Evolutionary conservation across 2,797 vertebrate genomes (phyloP), one percentile per base, ranked within the genome.

Genomic region (Falco novaeseelandiae): DNA sequence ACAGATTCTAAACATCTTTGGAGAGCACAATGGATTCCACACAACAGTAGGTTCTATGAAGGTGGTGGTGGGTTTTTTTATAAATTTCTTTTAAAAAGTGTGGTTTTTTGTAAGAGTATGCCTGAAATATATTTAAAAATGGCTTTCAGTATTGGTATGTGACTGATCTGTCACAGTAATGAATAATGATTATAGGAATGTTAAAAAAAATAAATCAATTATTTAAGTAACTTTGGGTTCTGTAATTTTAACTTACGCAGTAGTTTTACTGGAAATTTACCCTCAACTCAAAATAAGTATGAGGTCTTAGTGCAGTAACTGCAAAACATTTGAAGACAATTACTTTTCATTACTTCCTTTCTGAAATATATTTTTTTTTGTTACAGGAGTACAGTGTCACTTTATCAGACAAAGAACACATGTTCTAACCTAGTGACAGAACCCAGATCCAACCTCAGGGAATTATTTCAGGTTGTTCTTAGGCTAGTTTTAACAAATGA

Each of bases 1-100:
- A 97, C 73, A 95, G 80, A 94, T 96, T 96, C 87, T 61, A 46
- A 83, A 78, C 89, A 91, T 91, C 90, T 74, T 96, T 76, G 57
- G 71, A 91, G 80, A 94, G 48, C 27, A 66, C 78, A 86, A 36
- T 48, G 58, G 61, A 88, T 93, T 82, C 96, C 69, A 66, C 84
- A 81, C 62, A 97, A 93, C 59, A 82, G 66, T 38, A 54, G 46
- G 16, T 91, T 96, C 89, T 96, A 26, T 0, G 14, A 52, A 96
- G 63, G 69, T 96, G 44, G 59, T 77, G 42, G 14, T 14, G 16
- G 67, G 51, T 48, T 95, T 58, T 72, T 90, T 81, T 96, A 62
- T 29, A 84, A 72, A 78, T 91, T 95, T 85, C n/a, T 79, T 93
- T 48, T 38, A 55, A 96, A 78, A 2, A 62, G 15, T 19, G 55